Percentiles rank a stretch among this genome's conserved stretches.
Conservation (phyloP, 2,888 invertebrate genomes). For the Lysandra bellargus region DNA sequence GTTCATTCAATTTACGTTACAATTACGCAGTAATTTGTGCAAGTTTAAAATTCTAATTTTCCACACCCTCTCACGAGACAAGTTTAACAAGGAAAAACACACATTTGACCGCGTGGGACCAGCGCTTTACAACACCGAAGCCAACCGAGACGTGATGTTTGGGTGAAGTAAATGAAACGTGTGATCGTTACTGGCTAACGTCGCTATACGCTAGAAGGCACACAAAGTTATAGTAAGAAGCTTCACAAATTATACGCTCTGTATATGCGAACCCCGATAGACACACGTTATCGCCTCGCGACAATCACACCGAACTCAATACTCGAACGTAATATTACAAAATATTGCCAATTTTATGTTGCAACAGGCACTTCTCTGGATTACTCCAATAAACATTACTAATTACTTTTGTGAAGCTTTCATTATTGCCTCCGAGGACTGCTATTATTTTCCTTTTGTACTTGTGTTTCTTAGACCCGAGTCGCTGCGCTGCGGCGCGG, state of each 20-base stretch:
- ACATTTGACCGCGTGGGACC: not conserved
- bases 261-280: slow-evolving; percentile 35
- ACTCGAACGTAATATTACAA: slow-evolving; percentile 70
- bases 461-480: slow-evolving; percentile 64
- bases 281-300: slow-evolving; percentile 41
- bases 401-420: slow-evolving; percentile 71
- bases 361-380: slow-evolving; percentile 80
- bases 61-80: not conserved
- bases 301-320: slow-evolving; percentile 60
- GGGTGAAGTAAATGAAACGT: slow-evolving; percentile 49
- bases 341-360: slow-evolving; percentile 79
- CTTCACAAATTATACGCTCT: slow-evolving; percentile 68
- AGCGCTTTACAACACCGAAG: not conserved
- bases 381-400: slow-evolving; percentile 79
- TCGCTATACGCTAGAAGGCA: slow-evolving; percentile 80
- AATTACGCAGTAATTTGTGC: not conserved
- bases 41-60: not conserved
- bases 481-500: slow-evolving; percentile 43
- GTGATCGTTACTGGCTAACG: slow-evolving; percentile 74
- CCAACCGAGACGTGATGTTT: slow-evolving; percentile 31
- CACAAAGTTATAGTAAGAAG: slow-evolving; percentile 79
- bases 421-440: slow-evolving; percentile 70
- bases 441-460: slow-evolving; percentile 65
- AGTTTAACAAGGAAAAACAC: not conserved
- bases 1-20: not conserved